Evolutionary conservation across 23 tunicate species (phyloP).

Genomic region (Diplosoma virens): DNA sequence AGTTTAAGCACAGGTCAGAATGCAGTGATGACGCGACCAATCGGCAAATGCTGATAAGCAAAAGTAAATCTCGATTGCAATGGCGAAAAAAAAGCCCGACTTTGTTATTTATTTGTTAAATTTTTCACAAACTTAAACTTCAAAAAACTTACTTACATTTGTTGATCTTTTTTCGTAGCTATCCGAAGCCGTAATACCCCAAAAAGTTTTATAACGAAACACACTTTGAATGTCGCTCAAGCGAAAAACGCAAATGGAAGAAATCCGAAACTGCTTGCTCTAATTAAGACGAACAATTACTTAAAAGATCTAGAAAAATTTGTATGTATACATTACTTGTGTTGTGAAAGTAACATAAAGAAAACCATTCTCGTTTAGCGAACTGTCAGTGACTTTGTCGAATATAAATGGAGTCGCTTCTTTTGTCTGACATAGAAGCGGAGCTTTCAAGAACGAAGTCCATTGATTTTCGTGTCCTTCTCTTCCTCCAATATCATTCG

Average conservation of each 20-base stretch:
- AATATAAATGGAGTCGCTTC: constrained; percentile 4
- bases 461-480: not conserved
- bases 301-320: not conserved
- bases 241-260: constrained; percentile 24
- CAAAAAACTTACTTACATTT: too few relatives aligned
- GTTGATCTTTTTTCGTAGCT: too few relatives aligned
- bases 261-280: not conserved
- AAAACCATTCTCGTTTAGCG: constrained; percentile 9
- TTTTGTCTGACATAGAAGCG: constrained; percentile 25
- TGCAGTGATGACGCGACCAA: too few relatives aligned
- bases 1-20: too few relatives aligned
- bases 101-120: too few relatives aligned
- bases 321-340: too few relatives aligned
- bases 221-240: constrained; percentile 22
- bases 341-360: constrained; percentile 29
- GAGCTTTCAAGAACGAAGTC: constrained; percentile 33
- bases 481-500: constrained; percentile 27
- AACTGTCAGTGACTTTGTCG: constrained; percentile 15
- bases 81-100: too few relatives aligned
- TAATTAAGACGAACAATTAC: not conserved
- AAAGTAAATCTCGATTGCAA: too few relatives aligned
- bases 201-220: constrained; percentile 8
- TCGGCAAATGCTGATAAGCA: too few relatives aligned
- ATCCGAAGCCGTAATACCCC: not conserved
- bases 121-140: too few relatives aligned